Evolutionary conservation across 30 jellyfish, hydroid and myxozoan genomes (phyloP).

Genomic region (Nemopilema nomurai): DNA sequence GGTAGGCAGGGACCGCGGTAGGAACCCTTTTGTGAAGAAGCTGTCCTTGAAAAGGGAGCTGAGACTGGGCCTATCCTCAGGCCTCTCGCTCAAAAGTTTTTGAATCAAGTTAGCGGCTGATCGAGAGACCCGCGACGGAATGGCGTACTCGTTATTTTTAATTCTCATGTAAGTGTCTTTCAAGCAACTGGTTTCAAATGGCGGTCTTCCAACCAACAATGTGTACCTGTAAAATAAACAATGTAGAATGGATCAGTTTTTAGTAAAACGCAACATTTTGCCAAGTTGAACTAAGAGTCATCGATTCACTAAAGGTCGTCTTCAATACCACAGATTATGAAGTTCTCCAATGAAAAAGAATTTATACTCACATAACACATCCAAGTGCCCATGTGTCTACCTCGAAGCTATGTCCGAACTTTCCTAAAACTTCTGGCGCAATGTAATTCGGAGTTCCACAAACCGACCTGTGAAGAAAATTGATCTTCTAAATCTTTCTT

Average conservation of each 20-base stretch:
- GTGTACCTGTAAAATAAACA: slow-evolving; percentile 78
- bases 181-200: slow-evolving; percentile 94
- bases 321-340: too few species aligned
- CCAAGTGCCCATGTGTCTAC: slow-evolving; percentile 99
- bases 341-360: not conserved
- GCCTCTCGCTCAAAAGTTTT: slow-evolving; percentile 89
- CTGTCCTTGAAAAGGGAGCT: slow-evolving; percentile 81
- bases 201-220: slow-evolving; percentile 96
- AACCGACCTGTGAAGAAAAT: too few species aligned
- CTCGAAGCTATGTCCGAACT: slow-evolving; percentile 94
- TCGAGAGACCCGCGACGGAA: slow-evolving; percentile 90
- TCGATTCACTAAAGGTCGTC: too few species aligned
- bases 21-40: slow-evolving; percentile 92
- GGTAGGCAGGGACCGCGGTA: slow-evolving; percentile 85
- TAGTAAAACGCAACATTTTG: not conserved
- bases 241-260: not conserved
- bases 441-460: slow-evolving; percentile 99
- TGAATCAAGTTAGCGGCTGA: slow-evolving; percentile 96
- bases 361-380: slow-evolving; percentile 90
- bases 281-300: too few species aligned
- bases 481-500: not conserved
- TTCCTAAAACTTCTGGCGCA: slow-evolving; percentile 97
- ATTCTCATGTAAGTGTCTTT: slow-evolving; percentile 95
- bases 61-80: slow-evolving; percentile 92
- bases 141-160: slow-evolving; percentile 95